phyloP scores from a whole-genome alignment of 2,888 invertebrate species.

The Phytoseiulus persimilis region DNA sequence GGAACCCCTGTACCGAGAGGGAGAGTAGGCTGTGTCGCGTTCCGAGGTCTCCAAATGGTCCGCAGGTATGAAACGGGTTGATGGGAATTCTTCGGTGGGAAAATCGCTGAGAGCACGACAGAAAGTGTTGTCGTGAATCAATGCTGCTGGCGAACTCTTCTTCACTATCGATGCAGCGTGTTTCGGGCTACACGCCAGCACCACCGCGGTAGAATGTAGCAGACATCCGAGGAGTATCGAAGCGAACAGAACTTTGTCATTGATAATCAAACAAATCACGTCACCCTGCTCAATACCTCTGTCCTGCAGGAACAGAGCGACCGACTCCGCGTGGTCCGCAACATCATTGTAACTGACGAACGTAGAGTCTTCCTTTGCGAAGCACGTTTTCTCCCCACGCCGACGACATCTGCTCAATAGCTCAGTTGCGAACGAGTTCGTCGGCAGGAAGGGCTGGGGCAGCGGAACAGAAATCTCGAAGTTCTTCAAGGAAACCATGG shows the following conservation, averaged over 20 bases:
- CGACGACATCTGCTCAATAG: neutral
- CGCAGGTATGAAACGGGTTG: neutral
- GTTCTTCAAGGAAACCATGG: slow-evolving; percentile 7
- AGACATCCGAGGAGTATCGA: slow-evolving; percentile 15
- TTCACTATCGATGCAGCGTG: slow-evolving; percentile 17
- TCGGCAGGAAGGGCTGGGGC: slow-evolving; percentile 9
- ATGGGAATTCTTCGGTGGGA: neutral
- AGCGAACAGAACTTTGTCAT: neutral
- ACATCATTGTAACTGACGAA: neutral
- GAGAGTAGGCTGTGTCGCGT: neutral
- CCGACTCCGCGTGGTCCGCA: neutral
- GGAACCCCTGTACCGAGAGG: neutral
- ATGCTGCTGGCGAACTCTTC: neutral
- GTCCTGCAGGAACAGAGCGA: neutral
- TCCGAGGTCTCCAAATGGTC: neutral
- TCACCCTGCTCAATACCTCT: neutral
- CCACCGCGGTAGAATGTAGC: slow-evolving; percentile 14
- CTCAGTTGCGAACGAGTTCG: slow-evolving; percentile 5
- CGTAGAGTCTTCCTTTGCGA: neutral
- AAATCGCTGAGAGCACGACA: neutral
- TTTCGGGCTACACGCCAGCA: neutral
- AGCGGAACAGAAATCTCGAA: slow-evolving; percentile 22
- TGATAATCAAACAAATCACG: neutral
- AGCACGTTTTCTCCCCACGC: neutral
- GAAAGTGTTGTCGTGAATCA: neutral